Percentiles rank a stretch among this genome's conserved stretches.
phyloP scores from a whole-genome alignment of 1,140 invertebrate species.

The Homalodisca vitripennis region DNA sequence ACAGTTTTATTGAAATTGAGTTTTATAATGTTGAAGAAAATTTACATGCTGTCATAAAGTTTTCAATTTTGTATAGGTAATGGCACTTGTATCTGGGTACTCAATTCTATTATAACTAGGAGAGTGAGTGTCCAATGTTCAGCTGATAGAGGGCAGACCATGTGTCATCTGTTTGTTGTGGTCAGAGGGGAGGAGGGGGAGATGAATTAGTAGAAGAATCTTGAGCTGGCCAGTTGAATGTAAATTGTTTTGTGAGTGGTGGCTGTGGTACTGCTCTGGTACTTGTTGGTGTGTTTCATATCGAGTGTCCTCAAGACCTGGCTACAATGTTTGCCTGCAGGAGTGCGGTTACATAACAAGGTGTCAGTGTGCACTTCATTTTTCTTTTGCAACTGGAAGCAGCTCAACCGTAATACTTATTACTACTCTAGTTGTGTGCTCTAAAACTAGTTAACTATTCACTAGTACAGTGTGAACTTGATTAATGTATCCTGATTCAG shows the following conservation, averaged over 20 bases:
- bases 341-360: constrained; percentile 1
- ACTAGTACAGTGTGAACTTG: too few relatives aligned
- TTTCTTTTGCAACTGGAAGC: background rate
- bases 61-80: too few relatives aligned
- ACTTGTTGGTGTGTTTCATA: background rate
- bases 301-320: background rate
- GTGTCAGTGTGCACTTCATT: background rate
- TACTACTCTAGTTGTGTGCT: too few relatives aligned
- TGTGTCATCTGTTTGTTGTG: constrained; percentile 22
- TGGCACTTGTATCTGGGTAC: too few relatives aligned
- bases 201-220: background rate
- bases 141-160: background rate
- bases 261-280: background rate
- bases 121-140: background rate
- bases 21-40: too few relatives aligned
- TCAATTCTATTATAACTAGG: too few relatives aligned
- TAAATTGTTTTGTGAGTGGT: background rate
- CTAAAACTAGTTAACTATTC: too few relatives aligned
- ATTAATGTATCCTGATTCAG: too few relatives aligned
- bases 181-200: background rate
- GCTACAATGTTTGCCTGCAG: constrained; percentile 6
- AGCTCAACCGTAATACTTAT: too few relatives aligned
- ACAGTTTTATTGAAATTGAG: too few relatives aligned
- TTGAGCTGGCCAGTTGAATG: background rate
- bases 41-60: too few relatives aligned